Conservation (phyloP, 2,888 invertebrate genomes). For the Falcaria lacertinaria region DNA sequence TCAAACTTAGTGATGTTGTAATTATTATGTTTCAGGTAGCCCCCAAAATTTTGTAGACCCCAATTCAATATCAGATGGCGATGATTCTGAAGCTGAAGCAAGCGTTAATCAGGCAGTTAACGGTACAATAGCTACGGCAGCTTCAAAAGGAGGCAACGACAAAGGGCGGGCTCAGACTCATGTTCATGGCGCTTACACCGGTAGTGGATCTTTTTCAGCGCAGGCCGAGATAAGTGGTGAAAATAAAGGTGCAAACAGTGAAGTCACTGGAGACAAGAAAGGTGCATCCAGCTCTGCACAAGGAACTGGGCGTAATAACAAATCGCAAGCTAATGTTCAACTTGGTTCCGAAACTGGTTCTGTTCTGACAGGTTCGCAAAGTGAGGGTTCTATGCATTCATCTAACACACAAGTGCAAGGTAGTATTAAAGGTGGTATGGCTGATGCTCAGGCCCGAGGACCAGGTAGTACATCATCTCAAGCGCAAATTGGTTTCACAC, state of each 20-base stretch:
- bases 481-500: constrained; percentile 92
- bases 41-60: constrained; percentile 66
- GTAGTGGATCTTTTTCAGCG: constrained; percentile 89
- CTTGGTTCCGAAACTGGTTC: constrained; percentile 87
- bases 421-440: constrained; percentile 89
- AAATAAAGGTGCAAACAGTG: constrained; percentile 84
- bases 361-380: constrained; percentile 87
- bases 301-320: constrained; percentile 85
- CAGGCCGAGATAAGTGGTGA: constrained; percentile 89
- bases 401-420: constrained; percentile 90
- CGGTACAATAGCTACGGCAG: constrained; percentile 87
- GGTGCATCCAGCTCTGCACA: constrained; percentile 88
- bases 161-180: constrained; percentile 90
- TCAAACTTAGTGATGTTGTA: constrained; percentile 1
- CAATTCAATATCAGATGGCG: constrained; percentile 74
- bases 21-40: constrained; percentile 37
- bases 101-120: constrained; percentile 77
- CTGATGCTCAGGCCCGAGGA: constrained; percentile 91
- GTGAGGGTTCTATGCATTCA: constrained; percentile 86
- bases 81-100: constrained; percentile 87
- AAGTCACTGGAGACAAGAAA: constrained; percentile 85
- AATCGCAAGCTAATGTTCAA: constrained; percentile 88
- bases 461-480: constrained; percentile 92
- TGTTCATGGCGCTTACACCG: constrained; percentile 89
- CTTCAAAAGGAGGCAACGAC: constrained; percentile 87